phyloP scores from a whole-genome alignment of 2,113 vertebrate genomes.

The Butorides virescens region DNA sequence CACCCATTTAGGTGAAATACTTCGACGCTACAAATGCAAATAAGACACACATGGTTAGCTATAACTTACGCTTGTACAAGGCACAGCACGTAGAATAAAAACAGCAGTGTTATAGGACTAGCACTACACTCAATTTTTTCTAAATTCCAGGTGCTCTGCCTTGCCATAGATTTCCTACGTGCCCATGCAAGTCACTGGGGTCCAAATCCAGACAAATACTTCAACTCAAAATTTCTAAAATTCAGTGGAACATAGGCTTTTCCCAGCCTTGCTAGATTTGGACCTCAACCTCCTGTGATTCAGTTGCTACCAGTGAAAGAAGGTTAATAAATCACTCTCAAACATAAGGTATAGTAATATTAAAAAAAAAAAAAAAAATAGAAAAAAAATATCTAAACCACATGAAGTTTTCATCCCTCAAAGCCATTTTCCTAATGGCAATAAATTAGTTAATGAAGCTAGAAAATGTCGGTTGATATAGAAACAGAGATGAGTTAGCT shows the following conservation, averaged over 20 bases:
- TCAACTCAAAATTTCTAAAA: neutral
- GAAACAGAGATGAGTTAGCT: neutral
- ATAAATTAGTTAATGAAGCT: neutral
- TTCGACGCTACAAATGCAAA: neutral
- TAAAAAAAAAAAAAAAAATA: neutral
- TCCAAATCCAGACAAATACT: neutral
- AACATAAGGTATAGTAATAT: neutral
- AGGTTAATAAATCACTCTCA: neutral
- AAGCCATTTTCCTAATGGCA: neutral
- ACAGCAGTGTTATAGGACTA: neutral
- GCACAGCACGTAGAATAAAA: neutral
- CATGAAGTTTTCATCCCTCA: neutral
- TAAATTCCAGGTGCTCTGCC: neutral
- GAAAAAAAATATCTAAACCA: neutral
- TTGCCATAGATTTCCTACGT: neutral
- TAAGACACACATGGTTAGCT: neutral
- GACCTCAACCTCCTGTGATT: neutral
- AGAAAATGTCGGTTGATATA: neutral
- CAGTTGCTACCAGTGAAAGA: neutral
- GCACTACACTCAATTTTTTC: neutral
- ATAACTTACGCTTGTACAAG: rapidly evolving
- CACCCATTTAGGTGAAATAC: neutral
- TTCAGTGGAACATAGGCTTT: neutral
- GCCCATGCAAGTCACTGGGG: neutral
- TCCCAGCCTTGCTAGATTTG: neutral